These are phyloP conservation scores for Drosophila truncata DNA, from an alignment of 1,140 invertebrate genomes.

Conservation along the genomic window DNA sequence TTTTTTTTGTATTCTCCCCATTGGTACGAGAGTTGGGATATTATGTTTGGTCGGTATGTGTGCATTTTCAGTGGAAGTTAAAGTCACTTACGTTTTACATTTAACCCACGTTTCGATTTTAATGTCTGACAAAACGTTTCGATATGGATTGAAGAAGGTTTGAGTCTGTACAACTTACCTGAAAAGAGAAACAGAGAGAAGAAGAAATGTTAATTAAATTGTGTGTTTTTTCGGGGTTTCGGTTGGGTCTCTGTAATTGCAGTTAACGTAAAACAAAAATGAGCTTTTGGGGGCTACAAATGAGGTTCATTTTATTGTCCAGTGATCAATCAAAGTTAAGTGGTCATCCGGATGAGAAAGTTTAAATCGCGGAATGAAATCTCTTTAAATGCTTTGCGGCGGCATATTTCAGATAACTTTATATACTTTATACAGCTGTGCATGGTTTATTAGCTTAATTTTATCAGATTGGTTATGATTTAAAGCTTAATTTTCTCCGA, in stretches of 20 bases:
- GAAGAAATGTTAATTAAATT: slow-evolving; percentile 78
- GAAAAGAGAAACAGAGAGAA: slow-evolving; percentile 49
- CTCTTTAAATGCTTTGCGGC: slow-evolving; percentile 5
- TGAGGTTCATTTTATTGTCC: slow-evolving; percentile 39
- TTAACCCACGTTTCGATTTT: slow-evolving; percentile 70
- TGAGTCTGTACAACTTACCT: slow-evolving; percentile 62
- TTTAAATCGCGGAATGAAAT: slow-evolving; percentile 22
- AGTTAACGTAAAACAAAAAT: slow-evolving; percentile 40
- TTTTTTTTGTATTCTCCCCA: too few species aligned
- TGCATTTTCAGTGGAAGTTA: slow-evolving; percentile 55
- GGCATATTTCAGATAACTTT: slow-evolving; percentile 13
- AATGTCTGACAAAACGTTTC: slow-evolving; percentile 77
- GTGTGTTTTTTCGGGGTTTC: slow-evolving; percentile 39
- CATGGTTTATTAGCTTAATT: not conserved
- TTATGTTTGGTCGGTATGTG: slow-evolving; percentile 11
- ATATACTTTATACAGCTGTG: not conserved
- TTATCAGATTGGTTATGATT: not conserved
- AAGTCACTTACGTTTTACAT: slow-evolving; percentile 72
- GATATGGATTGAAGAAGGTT: slow-evolving; percentile 65
- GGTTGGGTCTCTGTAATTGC: slow-evolving; percentile 36
- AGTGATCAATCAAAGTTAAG: slow-evolving; percentile 47
- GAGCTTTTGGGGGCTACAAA: slow-evolving; percentile 21
- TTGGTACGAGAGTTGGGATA: slow-evolving; percentile 10
- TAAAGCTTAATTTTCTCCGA: not conserved
- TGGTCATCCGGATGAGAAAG: slow-evolving; percentile 28